These are phyloP conservation scores for Thaumetopoea pityocampa DNA, from an alignment of 1,140 invertebrate species.

Conservation along the genomic window DNA sequence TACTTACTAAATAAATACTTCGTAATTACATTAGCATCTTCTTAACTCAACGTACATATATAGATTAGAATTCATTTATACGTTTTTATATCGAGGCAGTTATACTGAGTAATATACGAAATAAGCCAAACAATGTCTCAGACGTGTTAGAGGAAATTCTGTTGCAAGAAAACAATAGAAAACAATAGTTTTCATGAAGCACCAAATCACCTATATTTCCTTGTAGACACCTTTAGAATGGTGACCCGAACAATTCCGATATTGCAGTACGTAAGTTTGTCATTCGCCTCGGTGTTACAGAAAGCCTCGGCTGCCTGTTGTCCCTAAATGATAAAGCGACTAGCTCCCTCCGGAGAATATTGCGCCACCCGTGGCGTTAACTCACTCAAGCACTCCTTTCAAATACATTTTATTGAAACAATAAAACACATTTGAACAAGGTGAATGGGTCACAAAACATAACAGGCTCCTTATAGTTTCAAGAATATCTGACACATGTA, in stretches of 20 bases:
- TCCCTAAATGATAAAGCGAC: conserved; percentile 62
- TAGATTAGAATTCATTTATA: conserved; percentile 7
- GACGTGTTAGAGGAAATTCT: conserved; percentile 14
- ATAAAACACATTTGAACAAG: conserved; percentile 23
- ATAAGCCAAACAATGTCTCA: conserved; percentile 20
- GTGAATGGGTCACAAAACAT: no score
- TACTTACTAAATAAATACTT: no score
- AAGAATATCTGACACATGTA: no score
- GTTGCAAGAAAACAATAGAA: conserved; percentile 16
- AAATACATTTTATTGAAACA: conserved; percentile 20
- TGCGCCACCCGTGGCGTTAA: conserved; percentile 23
- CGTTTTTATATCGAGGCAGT: no score
- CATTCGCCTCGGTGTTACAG: conserved; percentile 30
- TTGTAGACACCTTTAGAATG: conserved; percentile 20
- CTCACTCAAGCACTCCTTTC: conserved; percentile 14
- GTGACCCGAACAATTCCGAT: conserved; percentile 29
- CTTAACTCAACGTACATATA: conserved; percentile 3
- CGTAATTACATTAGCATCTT: no score
- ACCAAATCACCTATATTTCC: conserved; percentile 29
- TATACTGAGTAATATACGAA: conserved; percentile 10
- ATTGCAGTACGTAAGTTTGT: conserved; percentile 27
- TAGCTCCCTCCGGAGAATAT: conserved; percentile 37
- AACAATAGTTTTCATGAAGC: conserved; percentile 34
- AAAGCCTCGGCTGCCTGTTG: conserved; percentile 55
- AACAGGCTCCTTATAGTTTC: no score